Conservation (phyloP, 2,888 invertebrate species). For the Drepanosiphum platanoidis region DNA sequence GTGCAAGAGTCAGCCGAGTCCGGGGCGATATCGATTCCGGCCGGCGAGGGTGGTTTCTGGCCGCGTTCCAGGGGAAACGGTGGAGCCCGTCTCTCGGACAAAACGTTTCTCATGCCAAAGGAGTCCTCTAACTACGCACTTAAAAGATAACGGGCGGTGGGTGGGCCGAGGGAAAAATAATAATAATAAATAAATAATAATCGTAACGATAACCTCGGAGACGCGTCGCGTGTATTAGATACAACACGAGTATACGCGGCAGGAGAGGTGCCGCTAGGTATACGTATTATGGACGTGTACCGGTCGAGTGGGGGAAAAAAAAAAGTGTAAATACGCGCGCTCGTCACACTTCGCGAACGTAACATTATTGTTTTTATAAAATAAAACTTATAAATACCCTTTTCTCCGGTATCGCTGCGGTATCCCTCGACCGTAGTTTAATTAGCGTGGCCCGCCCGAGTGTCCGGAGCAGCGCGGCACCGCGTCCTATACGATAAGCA, state of each 20-base stretch:
- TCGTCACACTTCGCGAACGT: too few species aligned
- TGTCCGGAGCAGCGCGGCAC: background rate
- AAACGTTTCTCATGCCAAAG: constrained; percentile 61
- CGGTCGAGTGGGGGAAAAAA: background rate
- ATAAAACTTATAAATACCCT: background rate
- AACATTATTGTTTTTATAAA: too few species aligned
- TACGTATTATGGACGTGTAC: background rate
- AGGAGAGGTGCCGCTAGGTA: background rate
- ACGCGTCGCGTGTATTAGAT: background rate
- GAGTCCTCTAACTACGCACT: constrained; percentile 39
- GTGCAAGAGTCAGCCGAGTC: constrained; percentile 19
- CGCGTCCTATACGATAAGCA: background rate
- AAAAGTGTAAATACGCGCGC: too few species aligned
- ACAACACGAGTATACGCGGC: background rate
- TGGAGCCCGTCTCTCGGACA: constrained; percentile 54
- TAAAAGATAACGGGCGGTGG: constrained; percentile 41
- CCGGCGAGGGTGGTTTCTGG: constrained; percentile 55
- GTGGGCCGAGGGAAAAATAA: background rate
- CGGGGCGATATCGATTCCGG: constrained; percentile 54
- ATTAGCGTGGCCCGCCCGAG: background rate
- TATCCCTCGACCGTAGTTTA: background rate
- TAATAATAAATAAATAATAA: constrained; percentile 24
- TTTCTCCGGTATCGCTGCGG: background rate
- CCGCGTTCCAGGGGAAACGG: constrained; percentile 53
- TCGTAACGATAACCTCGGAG: background rate